Evolutionary conservation across 1,140 invertebrate species (phyloP).

Genomic region (Zaprionus kolodkinae): DNA sequence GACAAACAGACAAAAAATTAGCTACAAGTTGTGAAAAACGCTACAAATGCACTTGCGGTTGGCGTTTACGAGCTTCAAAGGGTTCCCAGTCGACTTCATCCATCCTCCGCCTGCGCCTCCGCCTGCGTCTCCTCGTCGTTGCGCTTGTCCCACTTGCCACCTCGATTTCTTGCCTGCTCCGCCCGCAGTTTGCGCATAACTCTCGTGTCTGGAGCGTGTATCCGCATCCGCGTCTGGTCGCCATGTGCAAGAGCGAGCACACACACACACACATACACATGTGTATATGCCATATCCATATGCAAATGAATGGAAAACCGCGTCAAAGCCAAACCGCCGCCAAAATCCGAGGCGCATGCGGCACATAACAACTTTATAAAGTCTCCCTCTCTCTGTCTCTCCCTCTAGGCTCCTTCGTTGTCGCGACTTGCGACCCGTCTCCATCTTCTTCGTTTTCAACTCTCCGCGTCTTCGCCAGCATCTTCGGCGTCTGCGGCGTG

Average conservation of each 20-base stretch:
- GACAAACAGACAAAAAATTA: constrained; percentile 76
- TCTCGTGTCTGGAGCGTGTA: constrained; percentile 64
- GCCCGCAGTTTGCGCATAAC: constrained; percentile 19
- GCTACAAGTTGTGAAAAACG: constrained; percentile 78
- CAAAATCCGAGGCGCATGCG: constrained; percentile 66
- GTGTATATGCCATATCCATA: constrained; percentile 32
- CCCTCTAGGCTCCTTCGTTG: neutral
- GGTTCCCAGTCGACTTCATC: constrained; percentile 30
- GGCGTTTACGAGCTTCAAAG: constrained; percentile 74
- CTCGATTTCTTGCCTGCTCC: neutral
- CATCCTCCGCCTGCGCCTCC: neutral
- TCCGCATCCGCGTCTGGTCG: constrained; percentile 63
- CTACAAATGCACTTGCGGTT: constrained; percentile 80
- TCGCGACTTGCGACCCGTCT: neutral
- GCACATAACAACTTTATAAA: constrained; percentile 74
- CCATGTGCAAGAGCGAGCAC: constrained; percentile 58
- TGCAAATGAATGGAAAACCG: constrained; percentile 81
- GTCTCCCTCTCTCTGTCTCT: constrained; percentile 1
- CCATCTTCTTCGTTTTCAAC: constrained; percentile 17
- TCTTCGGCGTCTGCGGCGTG: constrained; percentile 63
- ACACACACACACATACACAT: neutral
- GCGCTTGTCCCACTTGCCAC: neutral
- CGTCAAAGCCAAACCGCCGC: constrained; percentile 77
- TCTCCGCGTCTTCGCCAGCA: constrained; percentile 9
- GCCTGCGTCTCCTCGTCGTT: neutral